Percentiles rank a stretch among this genome's conserved stretches.
Conservation (phyloP, 2,113 vertebrate species). For the Columba livia region DNA sequence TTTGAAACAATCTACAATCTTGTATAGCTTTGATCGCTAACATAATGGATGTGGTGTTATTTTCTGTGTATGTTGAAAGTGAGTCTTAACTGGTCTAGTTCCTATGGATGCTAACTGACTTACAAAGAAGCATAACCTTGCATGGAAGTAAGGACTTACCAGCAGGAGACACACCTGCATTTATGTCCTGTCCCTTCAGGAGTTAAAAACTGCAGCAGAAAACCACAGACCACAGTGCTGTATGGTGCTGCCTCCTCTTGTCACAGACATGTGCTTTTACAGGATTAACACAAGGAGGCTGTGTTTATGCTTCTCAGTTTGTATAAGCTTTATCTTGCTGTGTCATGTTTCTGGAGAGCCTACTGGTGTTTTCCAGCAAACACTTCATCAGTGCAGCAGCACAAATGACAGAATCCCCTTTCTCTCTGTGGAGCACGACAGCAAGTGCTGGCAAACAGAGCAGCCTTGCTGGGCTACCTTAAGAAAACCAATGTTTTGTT, state of each 20-base stretch:
- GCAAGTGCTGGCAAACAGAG: neutral
- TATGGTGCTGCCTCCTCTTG: neutral
- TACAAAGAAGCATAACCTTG: neutral
- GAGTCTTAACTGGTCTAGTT: constrained; percentile 43
- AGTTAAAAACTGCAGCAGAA: neutral
- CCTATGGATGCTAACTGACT: constrained; percentile 49
- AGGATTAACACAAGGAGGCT: constrained; percentile 39
- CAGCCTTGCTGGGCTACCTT: neutral
- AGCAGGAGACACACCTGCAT: neutral
- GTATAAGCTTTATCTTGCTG: constrained; percentile 13
- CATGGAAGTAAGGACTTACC: neutral
- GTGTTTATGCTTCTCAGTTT: constrained; percentile 19
- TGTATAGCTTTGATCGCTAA: constrained; percentile 60
- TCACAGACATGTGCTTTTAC: neutral
- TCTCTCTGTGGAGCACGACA: neutral
- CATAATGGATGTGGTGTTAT: constrained; percentile 50
- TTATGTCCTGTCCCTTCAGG: neutral
- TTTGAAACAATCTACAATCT: constrained; percentile 47
- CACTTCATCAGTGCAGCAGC: neutral
- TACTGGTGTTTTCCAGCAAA: constrained; percentile 10
- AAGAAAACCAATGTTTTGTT: neutral
- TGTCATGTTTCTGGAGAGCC: constrained; percentile 20
- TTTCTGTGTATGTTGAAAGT: constrained; percentile 47
- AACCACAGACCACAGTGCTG: rapidly evolving
- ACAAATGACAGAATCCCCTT: neutral